Evolutionary conservation across 2,797 vertebrate species (phyloP).

Genomic region (Cercopithecus diana): DNA sequence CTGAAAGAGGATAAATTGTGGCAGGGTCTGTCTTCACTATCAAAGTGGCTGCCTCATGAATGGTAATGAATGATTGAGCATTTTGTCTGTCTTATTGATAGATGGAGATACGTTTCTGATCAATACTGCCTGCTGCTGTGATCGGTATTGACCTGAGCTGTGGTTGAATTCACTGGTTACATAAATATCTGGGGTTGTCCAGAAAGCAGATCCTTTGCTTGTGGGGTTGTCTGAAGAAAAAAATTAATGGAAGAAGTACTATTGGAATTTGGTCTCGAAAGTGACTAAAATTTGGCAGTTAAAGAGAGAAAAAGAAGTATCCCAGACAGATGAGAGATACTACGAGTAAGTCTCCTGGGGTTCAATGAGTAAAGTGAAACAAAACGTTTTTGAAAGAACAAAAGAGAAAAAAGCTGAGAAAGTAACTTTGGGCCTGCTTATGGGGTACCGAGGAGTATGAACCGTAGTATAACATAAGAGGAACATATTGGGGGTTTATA

Average conservation of each 20-base stretch:
- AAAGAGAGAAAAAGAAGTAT: background rate
- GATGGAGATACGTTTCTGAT: constrained; percentile 38
- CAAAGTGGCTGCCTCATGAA: constrained; percentile 34
- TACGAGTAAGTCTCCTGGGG: background rate
- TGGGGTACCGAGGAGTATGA: background rate
- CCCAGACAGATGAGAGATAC: background rate
- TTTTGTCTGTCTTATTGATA: constrained; percentile 57
- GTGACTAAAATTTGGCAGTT: background rate
- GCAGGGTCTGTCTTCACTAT: background rate
- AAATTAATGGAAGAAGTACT: background rate
- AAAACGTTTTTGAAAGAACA: background rate
- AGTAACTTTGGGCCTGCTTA: background rate
- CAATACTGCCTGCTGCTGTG: constrained; percentile 49
- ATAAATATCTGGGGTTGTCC: background rate
- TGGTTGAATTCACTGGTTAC: constrained; percentile 1
- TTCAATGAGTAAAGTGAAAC: background rate
- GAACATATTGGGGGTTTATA: background rate
- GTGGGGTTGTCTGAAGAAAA: background rate
- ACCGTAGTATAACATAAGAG: background rate
- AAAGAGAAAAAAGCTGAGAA: background rate
- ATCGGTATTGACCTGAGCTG: constrained; percentile 49
- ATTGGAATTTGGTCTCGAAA: background rate
- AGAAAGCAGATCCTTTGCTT: background rate
- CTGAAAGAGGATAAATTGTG: background rate
- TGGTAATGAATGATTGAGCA: constrained; percentile 46